Evolutionary conservation across 2,888 invertebrate genomes (phyloP).

Genomic region (Epistrophe grossulariae): DNA sequence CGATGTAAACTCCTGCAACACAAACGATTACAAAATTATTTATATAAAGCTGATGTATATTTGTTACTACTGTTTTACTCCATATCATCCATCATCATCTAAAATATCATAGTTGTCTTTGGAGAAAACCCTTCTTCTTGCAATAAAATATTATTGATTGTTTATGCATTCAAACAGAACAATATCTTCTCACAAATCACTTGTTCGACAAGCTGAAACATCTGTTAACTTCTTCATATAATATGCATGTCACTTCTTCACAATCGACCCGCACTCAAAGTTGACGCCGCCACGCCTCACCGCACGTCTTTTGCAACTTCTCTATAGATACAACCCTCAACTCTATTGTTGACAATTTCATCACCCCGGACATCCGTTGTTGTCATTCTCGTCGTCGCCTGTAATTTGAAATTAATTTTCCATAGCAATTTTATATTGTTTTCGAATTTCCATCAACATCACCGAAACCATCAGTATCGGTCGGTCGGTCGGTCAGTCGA

Average conservation of each 20-base stretch:
- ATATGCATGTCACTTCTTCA: constrained; percentile 15
- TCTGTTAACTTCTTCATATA: constrained; percentile 42
- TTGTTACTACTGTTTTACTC: no score
- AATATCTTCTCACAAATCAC: constrained; percentile 15
- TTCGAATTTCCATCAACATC: constrained; percentile 66
- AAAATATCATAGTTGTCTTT: neutral
- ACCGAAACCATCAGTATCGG: constrained; percentile 38
- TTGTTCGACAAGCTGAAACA: constrained; percentile 66
- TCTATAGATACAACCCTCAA: neutral
- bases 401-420: constrained; percentile 77
- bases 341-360: constrained; percentile 36
- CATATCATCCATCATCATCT: neutral
- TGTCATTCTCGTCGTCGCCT: constrained; percentile 40
- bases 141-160: constrained; percentile 33
- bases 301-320: constrained; percentile 25
- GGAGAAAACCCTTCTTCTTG: neutral
- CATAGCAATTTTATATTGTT: constrained; percentile 70
- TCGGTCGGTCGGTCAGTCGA: neutral
- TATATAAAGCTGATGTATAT: no score
- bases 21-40: no score
- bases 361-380: constrained; percentile 12
- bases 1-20: no score
- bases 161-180: neutral
- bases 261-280: neutral
- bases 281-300: neutral